Evolutionary conservation across 2,888 invertebrate genomes (phyloP), one percentile per base, ranked within the genome.

Genomic region (Xanthia icteritia): DNA sequence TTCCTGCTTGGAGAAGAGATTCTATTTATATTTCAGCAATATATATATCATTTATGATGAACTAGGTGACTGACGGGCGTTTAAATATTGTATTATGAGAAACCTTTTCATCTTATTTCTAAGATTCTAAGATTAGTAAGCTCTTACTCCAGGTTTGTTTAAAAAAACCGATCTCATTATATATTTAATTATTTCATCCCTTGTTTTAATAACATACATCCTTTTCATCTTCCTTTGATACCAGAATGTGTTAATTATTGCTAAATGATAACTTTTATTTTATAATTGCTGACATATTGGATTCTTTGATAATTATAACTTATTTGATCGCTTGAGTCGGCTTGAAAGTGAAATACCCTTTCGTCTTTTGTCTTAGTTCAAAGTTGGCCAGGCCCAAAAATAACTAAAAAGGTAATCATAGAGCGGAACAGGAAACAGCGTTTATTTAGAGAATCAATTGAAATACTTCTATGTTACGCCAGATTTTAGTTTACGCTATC

Each of bases 211-310:
- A 67, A 76, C 58, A 77, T 36, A 66, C 79, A 87, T 78, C 83
- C 85, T 39, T 86, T 75, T 77, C 77, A 56, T 68, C 48, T 67
- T 27, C 1, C 13, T 42, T 61, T 81, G 86, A 84, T 83, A 81
- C 54, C 68, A 23, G 66, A 81, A 86, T 78, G 87, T 86, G 87
- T 85, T 88, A 81, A 87, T 88, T 81, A 78, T 85, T 73, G 54
- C 45, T 58, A 64, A 79, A 86, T 83, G 78, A 88, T 77, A 80
- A 81, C 66, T 61, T 74, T 76, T 71, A 65, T 65, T 58, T 72
- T 73, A 82, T 76, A 82, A 82, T 82, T 70, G 56, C 74, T 66
- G 17, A 36, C 48, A 69, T 58, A 61, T 81, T 60, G 13, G 17
- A 31, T 17, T 60, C 2, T 51, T 54, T 15, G 0, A 23, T 63